phyloP scores from a whole-genome alignment of 2,113 vertebrate species.

The Poicephalus gulielmi region DNA sequence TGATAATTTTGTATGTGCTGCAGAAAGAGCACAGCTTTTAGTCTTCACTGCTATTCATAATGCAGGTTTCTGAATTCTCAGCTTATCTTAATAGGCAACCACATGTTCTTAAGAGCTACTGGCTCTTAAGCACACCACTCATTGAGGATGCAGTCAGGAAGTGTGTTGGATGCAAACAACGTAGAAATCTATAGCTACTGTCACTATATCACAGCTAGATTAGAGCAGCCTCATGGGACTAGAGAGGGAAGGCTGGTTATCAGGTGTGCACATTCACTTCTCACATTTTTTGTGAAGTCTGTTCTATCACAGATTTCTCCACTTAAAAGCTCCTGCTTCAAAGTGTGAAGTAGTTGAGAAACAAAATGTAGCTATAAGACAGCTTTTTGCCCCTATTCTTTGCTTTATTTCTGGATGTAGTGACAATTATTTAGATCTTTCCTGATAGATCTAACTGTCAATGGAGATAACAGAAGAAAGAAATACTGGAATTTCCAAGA shows the following conservation, averaged over 20 bases:
- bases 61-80: neutral
- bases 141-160: accelerated
- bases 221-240: neutral
- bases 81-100: neutral
- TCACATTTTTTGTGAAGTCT: neutral
- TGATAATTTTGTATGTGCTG: neutral
- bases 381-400: neutral
- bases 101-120: accelerated
- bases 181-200: neutral
- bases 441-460: neutral
- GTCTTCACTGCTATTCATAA: neutral
- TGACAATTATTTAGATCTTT: neutral
- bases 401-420: neutral
- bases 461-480: neutral
- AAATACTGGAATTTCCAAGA: neutral
- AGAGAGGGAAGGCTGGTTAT: neutral
- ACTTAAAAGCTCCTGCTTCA: neutral
- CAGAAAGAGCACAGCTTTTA: neutral
- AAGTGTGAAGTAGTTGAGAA: neutral
- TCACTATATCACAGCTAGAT: neutral
- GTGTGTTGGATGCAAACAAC: neutral
- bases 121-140: neutral
- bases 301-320: neutral
- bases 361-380: neutral
- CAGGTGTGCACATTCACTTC: neutral